Evolutionary conservation across 1,140 invertebrate genomes (phyloP).

Genomic region (Argopecten irradians): DNA sequence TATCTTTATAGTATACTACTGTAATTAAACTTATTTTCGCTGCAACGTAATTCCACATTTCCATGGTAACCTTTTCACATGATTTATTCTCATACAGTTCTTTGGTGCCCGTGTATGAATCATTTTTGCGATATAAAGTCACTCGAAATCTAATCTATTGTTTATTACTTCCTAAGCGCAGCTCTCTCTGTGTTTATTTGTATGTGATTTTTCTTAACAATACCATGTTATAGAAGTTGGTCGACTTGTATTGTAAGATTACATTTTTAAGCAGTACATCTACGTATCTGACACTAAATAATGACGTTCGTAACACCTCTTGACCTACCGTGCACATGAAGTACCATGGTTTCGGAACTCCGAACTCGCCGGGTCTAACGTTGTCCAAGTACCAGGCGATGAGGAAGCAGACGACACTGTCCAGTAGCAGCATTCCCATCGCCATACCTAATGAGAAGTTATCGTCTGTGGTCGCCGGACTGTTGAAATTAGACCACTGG

Average conservation of each 20-base stretch:
- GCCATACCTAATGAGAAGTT: constrained; percentile 71
- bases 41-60: neutral
- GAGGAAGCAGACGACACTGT: constrained; percentile 76
- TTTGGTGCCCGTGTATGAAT: neutral
- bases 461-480: constrained; percentile 65
- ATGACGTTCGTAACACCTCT: neutral
- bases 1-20: neutral
- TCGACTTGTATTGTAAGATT: neutral
- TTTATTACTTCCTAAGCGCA: neutral
- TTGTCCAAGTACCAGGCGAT: constrained; percentile 82
- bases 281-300: neutral
- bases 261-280: neutral
- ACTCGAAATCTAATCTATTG: neutral
- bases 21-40: neutral
- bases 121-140: neutral
- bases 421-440: constrained; percentile 79
- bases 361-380: constrained; percentile 80
- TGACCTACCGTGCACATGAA: constrained; percentile 75
- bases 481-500: constrained; percentile 64
- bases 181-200: neutral
- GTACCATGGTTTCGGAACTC: constrained; percentile 78
- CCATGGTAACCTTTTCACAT: neutral
- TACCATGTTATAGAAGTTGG: neutral
- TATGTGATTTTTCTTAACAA: neutral
- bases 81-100: neutral